A percentile compares a stretch with the other conserved stretches of the same genome.
Conservation (phyloP, 2,888 invertebrate genomes). For the Paralinhomoeus sp. region DNA sequence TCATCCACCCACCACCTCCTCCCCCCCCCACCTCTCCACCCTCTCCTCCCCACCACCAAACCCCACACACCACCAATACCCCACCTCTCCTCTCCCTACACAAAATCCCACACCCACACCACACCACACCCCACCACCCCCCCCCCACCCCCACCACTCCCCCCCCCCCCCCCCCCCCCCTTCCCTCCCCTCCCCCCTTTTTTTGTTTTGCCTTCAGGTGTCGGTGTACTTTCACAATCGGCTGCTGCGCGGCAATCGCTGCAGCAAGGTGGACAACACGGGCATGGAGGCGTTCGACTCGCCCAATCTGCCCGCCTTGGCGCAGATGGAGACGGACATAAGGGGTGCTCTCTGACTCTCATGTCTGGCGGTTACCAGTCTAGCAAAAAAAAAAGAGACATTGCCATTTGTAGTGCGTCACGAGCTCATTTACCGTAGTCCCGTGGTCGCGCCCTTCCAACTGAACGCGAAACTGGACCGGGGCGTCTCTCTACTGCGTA, state of each 20-base stretch:
- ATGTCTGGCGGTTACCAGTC: not conserved
- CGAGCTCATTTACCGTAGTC: slow-evolving; percentile 38
- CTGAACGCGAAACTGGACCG: slow-evolving; percentile 48
- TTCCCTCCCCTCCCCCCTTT: too few species aligned
- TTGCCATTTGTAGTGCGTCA: slow-evolving; percentile 34
- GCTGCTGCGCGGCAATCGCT: slow-evolving; percentile 66
- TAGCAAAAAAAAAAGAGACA: not conserved
- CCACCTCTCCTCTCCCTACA: too few species aligned
- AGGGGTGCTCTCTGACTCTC: slow-evolving; percentile 33
- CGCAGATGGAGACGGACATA: slow-evolving; percentile 54
- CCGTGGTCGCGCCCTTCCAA: slow-evolving; percentile 40
- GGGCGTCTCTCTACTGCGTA: slow-evolving; percentile 57
- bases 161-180: too few species aligned
- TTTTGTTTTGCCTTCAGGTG: too few species aligned
- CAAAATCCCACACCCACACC: too few species aligned
- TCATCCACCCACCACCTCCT: too few species aligned
- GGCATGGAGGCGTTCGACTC: slow-evolving; percentile 58
- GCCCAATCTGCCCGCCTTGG: slow-evolving; percentile 61
- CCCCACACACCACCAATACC: too few species aligned
- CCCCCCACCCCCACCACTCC: too few species aligned
- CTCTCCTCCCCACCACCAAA: too few species aligned
- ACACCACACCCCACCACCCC: too few species aligned
- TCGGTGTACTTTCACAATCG: slow-evolving; percentile 65
- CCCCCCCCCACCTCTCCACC: too few species aligned
- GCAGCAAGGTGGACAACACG: slow-evolving; percentile 44